Percentiles rank a stretch among this genome's conserved stretches.
These are phyloP conservation scores for Edolisoma coerulescens DNA, from an alignment of 2,113 vertebrate genomes.

Conservation along the genomic window DNA sequence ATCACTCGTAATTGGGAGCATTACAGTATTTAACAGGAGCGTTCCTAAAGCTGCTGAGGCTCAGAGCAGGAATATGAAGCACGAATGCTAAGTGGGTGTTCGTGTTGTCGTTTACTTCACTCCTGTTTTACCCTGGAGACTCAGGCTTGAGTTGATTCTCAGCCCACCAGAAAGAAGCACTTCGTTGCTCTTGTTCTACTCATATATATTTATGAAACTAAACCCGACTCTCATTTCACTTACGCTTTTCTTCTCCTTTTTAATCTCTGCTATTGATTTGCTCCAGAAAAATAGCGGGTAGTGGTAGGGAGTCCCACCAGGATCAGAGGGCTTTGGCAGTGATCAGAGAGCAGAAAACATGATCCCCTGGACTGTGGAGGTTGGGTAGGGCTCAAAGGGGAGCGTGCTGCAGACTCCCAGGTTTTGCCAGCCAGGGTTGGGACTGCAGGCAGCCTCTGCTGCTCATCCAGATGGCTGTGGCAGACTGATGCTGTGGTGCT, in stretches of 20 bases:
- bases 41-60: not conserved
- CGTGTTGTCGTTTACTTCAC: not conserved
- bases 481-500: not conserved
- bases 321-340: not conserved
- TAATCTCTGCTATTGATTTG: not conserved
- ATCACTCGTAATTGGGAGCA: not conserved
- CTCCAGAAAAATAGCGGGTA: not conserved
- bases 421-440: not conserved
- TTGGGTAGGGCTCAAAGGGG: not conserved
- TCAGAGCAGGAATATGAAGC: not conserved
- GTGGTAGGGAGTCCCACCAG: not conserved
- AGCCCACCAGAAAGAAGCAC: slow-evolving; percentile 8
- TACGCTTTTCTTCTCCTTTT: not conserved
- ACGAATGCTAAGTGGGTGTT: slow-evolving; percentile 15
- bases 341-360: not conserved
- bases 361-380: not conserved
- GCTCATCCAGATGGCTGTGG: not conserved
- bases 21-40: not conserved
- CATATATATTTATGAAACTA: not conserved
- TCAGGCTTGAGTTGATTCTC: not conserved
- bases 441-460: not conserved
- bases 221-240: not conserved
- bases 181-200: not conserved
- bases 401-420: not conserved
- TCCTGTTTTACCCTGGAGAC: slow-evolving; percentile 14